A percentile compares a stretch with the other conserved stretches of the same genome.
Evolutionary conservation across 2,797 vertebrate species (phyloP).

Genomic region (Triplophysa yarkandensis): DNA sequence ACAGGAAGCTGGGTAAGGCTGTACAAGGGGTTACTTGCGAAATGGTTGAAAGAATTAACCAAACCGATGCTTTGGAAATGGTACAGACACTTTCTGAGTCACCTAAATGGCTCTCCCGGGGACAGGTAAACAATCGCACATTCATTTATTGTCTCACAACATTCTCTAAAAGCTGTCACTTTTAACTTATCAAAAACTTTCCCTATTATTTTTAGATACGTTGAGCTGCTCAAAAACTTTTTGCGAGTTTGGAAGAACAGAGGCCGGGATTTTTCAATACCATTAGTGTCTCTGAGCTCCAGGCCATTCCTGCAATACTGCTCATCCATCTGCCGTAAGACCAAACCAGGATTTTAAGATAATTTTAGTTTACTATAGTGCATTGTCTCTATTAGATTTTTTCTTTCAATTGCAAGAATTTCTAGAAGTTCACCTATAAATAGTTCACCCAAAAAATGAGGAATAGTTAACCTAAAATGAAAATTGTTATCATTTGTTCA

Average conservation of each 20-base stretch:
- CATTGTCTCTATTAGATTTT: too few species aligned
- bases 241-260: slow-evolving; percentile 59
- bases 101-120: slow-evolving; percentile 63
- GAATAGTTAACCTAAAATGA: too few species aligned
- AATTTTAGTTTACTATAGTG: too few species aligned
- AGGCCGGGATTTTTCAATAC: slow-evolving; percentile 63
- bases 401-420: too few species aligned
- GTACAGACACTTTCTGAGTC: slow-evolving; percentile 54
- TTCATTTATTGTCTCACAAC: not conserved
- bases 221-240: slow-evolving; percentile 69
- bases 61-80: slow-evolving; percentile 54
- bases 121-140: slow-evolving; percentile 44
- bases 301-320: slow-evolving; percentile 61
- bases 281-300: slow-evolving; percentile 66
- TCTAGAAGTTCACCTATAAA: too few species aligned
- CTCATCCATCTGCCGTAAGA: slow-evolving; percentile 69
- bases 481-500: too few species aligned
- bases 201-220: slow-evolving; percentile 54
- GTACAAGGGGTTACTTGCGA: slow-evolving; percentile 70
- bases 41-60: slow-evolving; percentile 61
- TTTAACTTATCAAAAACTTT: not conserved
- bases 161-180: not conserved
- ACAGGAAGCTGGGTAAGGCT: slow-evolving; percentile 66
- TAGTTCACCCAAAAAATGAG: too few species aligned
- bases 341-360: too few species aligned